phyloP scores from a whole-genome alignment of 1,140 invertebrate species.

The Phocides pigmalion region DNA sequence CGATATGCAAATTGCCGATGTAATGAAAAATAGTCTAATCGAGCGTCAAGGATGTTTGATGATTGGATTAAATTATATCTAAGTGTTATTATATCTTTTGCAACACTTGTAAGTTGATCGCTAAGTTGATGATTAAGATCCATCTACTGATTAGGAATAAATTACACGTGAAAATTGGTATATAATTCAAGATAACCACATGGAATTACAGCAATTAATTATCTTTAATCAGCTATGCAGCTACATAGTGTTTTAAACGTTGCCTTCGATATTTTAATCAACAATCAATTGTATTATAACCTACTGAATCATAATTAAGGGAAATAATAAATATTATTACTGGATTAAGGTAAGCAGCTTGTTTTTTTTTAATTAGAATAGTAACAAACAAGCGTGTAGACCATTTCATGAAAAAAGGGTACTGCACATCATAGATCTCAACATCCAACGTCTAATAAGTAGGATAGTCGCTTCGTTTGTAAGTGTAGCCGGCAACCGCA shows the following conservation, averaged over 20 bases:
- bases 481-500: no score
- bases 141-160: constrained; percentile 4
- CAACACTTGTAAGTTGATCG: neutral
- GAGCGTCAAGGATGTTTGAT: neutral
- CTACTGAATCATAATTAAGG: no score
- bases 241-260: neutral
- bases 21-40: neutral
- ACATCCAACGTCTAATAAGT: no score
- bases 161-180: neutral
- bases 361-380: no score
- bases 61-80: neutral
- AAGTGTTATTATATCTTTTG: neutral
- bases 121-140: constrained; percentile 6
- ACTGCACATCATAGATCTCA: no score
- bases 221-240: neutral
- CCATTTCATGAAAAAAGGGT: no score
- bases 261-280: no score
- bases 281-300: no score
- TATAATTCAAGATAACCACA: constrained; percentile 1
- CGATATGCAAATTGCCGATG: neutral
- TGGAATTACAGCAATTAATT: constrained; percentile 6
- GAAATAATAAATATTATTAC: no score
- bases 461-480: no score
- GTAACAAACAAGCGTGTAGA: no score
- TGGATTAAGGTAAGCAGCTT: no score